phyloP scores from a whole-genome alignment of 1,140 invertebrate species.

The Diabrotica undecimpunctata region DNA sequence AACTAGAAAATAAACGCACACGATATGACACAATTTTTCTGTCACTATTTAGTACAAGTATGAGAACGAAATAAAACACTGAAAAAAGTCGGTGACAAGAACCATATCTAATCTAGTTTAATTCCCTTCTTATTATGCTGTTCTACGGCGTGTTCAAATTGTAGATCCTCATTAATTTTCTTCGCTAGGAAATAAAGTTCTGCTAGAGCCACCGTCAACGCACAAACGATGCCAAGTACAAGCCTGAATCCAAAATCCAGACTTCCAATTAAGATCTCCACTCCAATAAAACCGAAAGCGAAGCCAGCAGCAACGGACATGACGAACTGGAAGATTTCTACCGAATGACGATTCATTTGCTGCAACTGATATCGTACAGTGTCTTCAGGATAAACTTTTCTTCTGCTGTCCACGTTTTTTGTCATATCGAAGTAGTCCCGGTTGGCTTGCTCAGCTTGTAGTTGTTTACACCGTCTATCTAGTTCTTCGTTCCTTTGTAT shows the following conservation, averaged over 20 bases:
- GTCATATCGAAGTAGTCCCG: slow-evolving; percentile 77
- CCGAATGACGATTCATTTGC: slow-evolving; percentile 74
- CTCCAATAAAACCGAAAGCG: slow-evolving; percentile 76
- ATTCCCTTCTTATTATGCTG: not conserved
- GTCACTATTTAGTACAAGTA: too few relatives aligned
- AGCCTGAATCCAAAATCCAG: slow-evolving; percentile 79
- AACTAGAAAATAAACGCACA: too few relatives aligned
- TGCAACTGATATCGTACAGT: slow-evolving; percentile 76
- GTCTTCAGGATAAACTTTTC: slow-evolving; percentile 64
- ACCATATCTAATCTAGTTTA: not conserved
- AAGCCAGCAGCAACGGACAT: slow-evolving; percentile 75
- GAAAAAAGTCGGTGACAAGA: not conserved
- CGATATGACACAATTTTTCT: too few relatives aligned
- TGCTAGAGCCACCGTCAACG: slow-evolving; percentile 73
- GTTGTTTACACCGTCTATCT: slow-evolving; percentile 70
- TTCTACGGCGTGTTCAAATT: slow-evolving; percentile 21
- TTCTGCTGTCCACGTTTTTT: slow-evolving; percentile 68
- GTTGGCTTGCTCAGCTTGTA: slow-evolving; percentile 70
- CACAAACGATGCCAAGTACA: slow-evolving; percentile 74
- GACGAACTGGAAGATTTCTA: slow-evolving; percentile 77
- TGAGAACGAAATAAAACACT: too few relatives aligned
- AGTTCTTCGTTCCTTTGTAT: slow-evolving; percentile 71
- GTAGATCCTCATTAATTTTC: slow-evolving; percentile 64
- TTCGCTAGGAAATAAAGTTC: slow-evolving; percentile 86
- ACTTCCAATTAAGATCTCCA: slow-evolving; percentile 70